Conservation (phyloP, 2,797 vertebrate species). For the Danio kyathit region DNA sequence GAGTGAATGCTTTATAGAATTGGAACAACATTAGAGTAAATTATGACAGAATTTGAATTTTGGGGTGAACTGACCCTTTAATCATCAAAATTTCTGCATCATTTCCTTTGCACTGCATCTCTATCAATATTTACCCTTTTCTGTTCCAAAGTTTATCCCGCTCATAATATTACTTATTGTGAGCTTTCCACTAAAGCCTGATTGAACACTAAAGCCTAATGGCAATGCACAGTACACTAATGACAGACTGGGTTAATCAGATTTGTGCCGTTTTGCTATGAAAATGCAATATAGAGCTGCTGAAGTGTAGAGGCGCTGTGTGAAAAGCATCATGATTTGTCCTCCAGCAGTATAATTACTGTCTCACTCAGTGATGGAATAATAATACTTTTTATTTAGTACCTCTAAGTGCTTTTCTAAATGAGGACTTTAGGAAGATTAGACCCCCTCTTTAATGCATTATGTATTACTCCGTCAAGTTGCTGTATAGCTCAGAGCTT, state of each 20-base stretch:
- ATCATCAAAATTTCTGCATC: neutral
- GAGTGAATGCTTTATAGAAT: too few relatives aligned
- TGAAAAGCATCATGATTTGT: slow-evolving; percentile 18
- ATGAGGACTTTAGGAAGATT: slow-evolving; percentile 9
- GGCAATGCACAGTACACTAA: slow-evolving; percentile 14
- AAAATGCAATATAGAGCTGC: slow-evolving; percentile 21
- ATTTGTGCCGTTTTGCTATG: slow-evolving; percentile 1
- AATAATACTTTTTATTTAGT: slow-evolving; percentile 38
- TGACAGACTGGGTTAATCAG: slow-evolving; percentile 31
- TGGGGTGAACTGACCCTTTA: neutral
- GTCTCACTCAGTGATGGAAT: slow-evolving; percentile 33
- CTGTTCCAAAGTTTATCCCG: slow-evolving; percentile 12
- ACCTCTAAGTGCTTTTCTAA: slow-evolving; percentile 33
- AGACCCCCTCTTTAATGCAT: slow-evolving; percentile 25
- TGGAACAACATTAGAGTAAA: too few relatives aligned
- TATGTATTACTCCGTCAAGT: slow-evolving; percentile 25
- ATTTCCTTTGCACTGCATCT: neutral
- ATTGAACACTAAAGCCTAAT: slow-evolving; percentile 41
- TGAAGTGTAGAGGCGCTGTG: slow-evolving; percentile 15
- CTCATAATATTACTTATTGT: slow-evolving; percentile 8
- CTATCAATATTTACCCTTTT: neutral
- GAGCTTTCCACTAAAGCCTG: slow-evolving; percentile 27
- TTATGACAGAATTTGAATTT: too few relatives aligned
- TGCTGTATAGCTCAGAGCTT: slow-evolving; percentile 5
- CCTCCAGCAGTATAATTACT: slow-evolving; percentile 22